These are phyloP conservation scores for Epinotia brunnichana DNA, from an alignment of 2,888 invertebrate genomes.

Conservation along the genomic window DNA sequence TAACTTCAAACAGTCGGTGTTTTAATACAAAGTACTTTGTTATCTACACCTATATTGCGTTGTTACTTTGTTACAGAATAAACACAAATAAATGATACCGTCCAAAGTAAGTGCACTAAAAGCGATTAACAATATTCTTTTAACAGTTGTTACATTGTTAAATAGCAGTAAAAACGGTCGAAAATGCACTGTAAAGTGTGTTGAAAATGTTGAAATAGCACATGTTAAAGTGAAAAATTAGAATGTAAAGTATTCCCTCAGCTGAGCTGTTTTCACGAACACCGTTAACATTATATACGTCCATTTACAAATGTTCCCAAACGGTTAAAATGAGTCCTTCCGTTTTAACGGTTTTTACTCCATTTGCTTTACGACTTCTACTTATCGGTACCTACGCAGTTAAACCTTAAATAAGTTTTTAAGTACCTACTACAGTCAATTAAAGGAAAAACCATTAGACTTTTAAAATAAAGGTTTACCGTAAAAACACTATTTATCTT, in stretches of 20 bases:
- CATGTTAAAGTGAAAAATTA: slow-evolving; percentile 20
- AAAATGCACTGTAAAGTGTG: slow-evolving; percentile 12
- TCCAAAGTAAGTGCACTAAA: background rate
- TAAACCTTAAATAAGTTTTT: slow-evolving; percentile 62
- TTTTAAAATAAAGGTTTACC: slow-evolving; percentile 57
- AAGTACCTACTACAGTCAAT: slow-evolving; percentile 65
- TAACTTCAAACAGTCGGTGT: too few relatives aligned
- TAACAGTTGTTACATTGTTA: background rate
- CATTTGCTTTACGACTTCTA: slow-evolving; percentile 63
- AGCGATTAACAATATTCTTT: background rate
- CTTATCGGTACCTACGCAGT: slow-evolving; percentile 45
- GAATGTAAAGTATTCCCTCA: slow-evolving; percentile 34
- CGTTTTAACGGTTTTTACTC: slow-evolving; percentile 51
- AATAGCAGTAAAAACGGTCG: background rate
- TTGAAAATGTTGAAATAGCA: background rate
- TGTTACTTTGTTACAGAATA: too few relatives aligned
- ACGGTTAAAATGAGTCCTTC: slow-evolving; percentile 43
- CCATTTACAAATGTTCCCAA: slow-evolving; percentile 47
- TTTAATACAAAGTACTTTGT: too few relatives aligned
- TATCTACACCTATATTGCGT: too few relatives aligned
- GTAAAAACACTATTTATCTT: slow-evolving; percentile 65
- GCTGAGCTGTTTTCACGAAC: slow-evolving; percentile 37
- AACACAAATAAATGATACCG: background rate
- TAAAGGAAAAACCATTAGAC: slow-evolving; percentile 64
- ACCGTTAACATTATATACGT: slow-evolving; percentile 41